These are phyloP conservation scores for Acleris emargana DNA, from an alignment of 2,888 invertebrate species.

Conservation along the genomic window DNA sequence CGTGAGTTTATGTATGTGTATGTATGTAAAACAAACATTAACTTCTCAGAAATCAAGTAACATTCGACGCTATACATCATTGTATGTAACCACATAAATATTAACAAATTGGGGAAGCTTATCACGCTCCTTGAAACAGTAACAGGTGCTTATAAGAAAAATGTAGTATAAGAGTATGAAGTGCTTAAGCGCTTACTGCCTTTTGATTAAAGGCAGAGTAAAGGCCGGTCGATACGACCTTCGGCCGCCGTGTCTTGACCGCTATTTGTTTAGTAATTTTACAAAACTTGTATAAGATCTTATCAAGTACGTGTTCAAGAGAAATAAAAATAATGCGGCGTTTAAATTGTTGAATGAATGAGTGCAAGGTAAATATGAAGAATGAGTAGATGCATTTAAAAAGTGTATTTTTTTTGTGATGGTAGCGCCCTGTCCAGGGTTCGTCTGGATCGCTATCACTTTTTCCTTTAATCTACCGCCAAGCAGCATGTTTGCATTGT, in stretches of 20 bases:
- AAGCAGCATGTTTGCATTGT: too few species aligned
- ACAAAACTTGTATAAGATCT: conserved; percentile 12
- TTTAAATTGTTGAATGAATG: not conserved
- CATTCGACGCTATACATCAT: conserved; percentile 18
- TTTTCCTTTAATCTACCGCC: too few species aligned
- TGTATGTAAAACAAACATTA: not conserved
- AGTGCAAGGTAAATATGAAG: too few species aligned
- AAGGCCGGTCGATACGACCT: conserved; percentile 33
- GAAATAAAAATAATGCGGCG: not conserved
- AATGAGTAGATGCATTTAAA: too few species aligned
- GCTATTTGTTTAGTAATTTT: conserved; percentile 18
- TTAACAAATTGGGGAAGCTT: conserved; percentile 35
- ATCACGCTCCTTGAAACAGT: conserved; percentile 37
- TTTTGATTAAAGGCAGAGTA: not conserved
- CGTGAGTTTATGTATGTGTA: too few species aligned
- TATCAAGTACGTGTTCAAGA: not conserved
- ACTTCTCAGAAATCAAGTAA: conserved; percentile 1
- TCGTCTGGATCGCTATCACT: too few species aligned
- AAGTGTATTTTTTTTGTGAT: too few species aligned
- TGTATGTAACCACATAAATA: conserved; percentile 32
- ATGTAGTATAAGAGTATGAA: too few species aligned
- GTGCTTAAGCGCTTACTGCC: not conserved
- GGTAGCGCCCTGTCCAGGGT: too few species aligned
- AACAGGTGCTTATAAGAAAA: conserved; percentile 17
- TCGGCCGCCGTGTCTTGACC: conserved; percentile 4